Conservation (phyloP, 2,888 invertebrate genomes). For the Lapara coniferarum region DNA sequence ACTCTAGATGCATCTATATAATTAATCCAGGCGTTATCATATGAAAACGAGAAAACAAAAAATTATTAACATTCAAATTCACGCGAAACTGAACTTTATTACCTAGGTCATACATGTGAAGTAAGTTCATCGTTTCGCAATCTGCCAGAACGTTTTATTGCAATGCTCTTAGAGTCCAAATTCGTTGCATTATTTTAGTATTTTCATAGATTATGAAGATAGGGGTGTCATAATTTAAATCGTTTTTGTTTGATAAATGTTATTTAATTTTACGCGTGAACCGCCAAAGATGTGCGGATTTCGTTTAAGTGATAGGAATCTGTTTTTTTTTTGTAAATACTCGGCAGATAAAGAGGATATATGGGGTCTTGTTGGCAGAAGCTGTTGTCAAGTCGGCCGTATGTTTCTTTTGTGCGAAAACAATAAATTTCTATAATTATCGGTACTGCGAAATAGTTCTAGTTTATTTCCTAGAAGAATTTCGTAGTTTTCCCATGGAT, state of each 20-base stretch:
- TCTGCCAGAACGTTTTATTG: constrained; percentile 8
- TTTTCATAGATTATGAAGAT: constrained; percentile 55
- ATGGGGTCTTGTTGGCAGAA: constrained; percentile 34
- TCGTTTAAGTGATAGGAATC: constrained; percentile 44
- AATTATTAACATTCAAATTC: not conserved
- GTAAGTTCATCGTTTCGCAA: not conserved
- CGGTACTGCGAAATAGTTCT: constrained; percentile 11
- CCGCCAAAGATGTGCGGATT: constrained; percentile 40
- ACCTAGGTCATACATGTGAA: not conserved
- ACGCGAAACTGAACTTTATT: not conserved
- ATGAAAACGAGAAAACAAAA: constrained; percentile 13
- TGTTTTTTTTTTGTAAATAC: constrained; percentile 40
- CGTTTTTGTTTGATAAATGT: constrained; percentile 41
- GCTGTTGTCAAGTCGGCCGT: constrained; percentile 31
- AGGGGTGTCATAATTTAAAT: constrained; percentile 55
- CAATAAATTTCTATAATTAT: constrained; percentile 16
- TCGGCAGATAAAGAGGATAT: constrained; percentile 39
- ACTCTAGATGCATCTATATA: constrained; percentile 68
- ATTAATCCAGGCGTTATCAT: constrained; percentile 59
- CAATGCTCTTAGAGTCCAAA: constrained; percentile 38
- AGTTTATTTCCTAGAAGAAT: constrained; percentile 18
- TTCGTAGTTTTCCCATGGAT: constrained; percentile 12
- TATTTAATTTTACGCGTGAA: constrained; percentile 37
- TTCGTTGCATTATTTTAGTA: constrained; percentile 41
- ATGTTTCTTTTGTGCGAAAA: constrained; percentile 8